These are phyloP conservation scores for Melitaea athalia DNA, from an alignment of 2,888 invertebrate genomes.

Conservation along the genomic window DNA sequence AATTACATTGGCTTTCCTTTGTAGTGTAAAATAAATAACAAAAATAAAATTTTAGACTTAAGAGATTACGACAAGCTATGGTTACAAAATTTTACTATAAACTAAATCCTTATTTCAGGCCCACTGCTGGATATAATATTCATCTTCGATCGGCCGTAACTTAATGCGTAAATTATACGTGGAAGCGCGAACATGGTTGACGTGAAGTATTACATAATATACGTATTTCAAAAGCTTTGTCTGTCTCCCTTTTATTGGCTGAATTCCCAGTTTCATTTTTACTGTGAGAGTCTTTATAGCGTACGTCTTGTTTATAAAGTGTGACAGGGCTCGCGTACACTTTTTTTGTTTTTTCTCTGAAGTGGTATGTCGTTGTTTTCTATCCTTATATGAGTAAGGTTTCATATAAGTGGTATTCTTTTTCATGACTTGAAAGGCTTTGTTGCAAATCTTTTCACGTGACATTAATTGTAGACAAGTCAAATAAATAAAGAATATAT, in stretches of 20 bases:
- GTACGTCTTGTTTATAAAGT: conserved; percentile 43
- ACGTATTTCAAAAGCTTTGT: conserved; percentile 57
- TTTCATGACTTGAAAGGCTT: conserved; percentile 12
- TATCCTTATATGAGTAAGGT: conserved; percentile 29
- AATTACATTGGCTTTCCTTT: not conserved
- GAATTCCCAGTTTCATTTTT: conserved; percentile 60
- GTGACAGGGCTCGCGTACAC: conserved; percentile 38
- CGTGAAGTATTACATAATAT: conserved; percentile 57
- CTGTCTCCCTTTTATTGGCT: conserved; percentile 57
- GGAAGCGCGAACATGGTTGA: conserved; percentile 57
- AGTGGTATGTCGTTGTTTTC: conserved; percentile 33
- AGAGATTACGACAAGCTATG: conserved; percentile 4
- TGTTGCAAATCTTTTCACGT: not conserved
- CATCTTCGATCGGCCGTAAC: conserved; percentile 53
- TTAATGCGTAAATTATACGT: conserved; percentile 65
- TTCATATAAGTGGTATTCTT: conserved; percentile 20
- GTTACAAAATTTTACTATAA: not conserved
- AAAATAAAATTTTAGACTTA: not conserved
- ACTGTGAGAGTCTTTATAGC: conserved; percentile 38
- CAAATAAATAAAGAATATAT: not conserved
- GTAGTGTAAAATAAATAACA: not conserved
- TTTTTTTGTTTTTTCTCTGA: conserved; percentile 39
- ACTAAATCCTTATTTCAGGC: conserved; percentile 1
- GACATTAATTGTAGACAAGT: not conserved
- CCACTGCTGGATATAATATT: conserved; percentile 13